A percentile compares a stretch with the other conserved stretches of the same genome.
phyloP scores from a whole-genome alignment of 2,113 vertebrate genomes.

The Polypterus bichir region DNA sequence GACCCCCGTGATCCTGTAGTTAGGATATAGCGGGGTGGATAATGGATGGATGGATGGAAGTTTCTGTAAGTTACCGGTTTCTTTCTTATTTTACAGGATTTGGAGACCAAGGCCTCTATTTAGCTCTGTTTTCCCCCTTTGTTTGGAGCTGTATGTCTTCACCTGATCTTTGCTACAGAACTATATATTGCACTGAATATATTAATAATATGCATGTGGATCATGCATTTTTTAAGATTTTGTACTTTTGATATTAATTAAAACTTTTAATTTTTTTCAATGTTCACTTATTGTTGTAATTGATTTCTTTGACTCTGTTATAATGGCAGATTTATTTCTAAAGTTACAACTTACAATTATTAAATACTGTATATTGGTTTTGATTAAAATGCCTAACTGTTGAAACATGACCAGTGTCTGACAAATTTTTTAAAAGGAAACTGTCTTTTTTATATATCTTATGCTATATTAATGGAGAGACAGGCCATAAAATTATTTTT shows the following conservation, averaged over 20 bases:
- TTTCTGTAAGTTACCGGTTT: background rate
- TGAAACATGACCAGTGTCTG: background rate
- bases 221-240: constrained; percentile 27
- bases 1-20: too few relatives aligned
- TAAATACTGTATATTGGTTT: background rate
- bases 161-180: constrained; percentile 16
- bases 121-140: constrained; percentile 21
- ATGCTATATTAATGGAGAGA: too few relatives aligned
- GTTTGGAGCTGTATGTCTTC: constrained; percentile 1
- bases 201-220: constrained; percentile 33
- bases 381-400: background rate
- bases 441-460: background rate
- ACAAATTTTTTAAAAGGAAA: background rate
- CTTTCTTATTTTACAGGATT: constrained; percentile 38
- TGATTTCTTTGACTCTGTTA: background rate
- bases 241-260: constrained; percentile 16
- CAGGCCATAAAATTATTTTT: too few relatives aligned
- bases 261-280: background rate
- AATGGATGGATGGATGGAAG: too few relatives aligned
- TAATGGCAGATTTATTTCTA: background rate
- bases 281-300: background rate
- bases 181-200: constrained; percentile 23
- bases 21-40: too few relatives aligned
- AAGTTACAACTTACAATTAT: background rate
- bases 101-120: constrained; percentile 54